Conservation (phyloP, 2,888 invertebrate species). For the Aspidiotus destructor region DNA sequence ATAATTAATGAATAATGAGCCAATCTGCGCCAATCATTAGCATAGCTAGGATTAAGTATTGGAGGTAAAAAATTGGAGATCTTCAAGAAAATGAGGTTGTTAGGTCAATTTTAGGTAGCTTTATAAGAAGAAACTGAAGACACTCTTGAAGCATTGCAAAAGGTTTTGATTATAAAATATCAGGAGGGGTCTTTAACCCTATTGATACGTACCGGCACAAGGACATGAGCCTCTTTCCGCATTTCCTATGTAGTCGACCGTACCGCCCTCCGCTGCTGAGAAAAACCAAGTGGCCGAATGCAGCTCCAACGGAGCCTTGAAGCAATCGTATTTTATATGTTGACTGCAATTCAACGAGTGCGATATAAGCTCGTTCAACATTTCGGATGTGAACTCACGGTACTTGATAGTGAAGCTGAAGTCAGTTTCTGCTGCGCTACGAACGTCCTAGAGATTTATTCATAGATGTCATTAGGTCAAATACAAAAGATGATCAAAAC, state of each 20-base stretch:
- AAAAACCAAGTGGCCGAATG: slow-evolving; percentile 84
- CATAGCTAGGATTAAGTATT: no score
- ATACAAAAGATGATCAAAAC: neutral
- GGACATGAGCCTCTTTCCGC: slow-evolving; percentile 55
- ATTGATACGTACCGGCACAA: slow-evolving; percentile 44
- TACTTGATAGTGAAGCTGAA: slow-evolving; percentile 79
- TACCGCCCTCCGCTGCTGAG: slow-evolving; percentile 61
- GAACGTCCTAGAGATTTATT: slow-evolving; percentile 54
- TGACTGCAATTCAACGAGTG: slow-evolving; percentile 83
- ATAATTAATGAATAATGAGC: neutral
- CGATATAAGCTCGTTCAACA: slow-evolving; percentile 80
- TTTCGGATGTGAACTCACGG: slow-evolving; percentile 78
- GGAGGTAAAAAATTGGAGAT: no score
- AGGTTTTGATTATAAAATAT: no score
- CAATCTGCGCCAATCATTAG: no score
- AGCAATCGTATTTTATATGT: slow-evolving; percentile 81
- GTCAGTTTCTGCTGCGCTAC: slow-evolving; percentile 65
- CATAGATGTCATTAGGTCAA: neutral
- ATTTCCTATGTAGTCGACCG: slow-evolving; percentile 74
- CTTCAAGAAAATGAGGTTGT: no score
- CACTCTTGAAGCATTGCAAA: no score
- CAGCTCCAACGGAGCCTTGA: slow-evolving; percentile 73
- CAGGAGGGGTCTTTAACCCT: no score
- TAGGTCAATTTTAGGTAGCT: no score
- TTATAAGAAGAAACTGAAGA: no score